A percentile compares a stretch with the other conserved stretches of the same genome.
Conservation (phyloP, 2,888 invertebrate genomes). For the Drepanosiphum platanoidis region DNA sequence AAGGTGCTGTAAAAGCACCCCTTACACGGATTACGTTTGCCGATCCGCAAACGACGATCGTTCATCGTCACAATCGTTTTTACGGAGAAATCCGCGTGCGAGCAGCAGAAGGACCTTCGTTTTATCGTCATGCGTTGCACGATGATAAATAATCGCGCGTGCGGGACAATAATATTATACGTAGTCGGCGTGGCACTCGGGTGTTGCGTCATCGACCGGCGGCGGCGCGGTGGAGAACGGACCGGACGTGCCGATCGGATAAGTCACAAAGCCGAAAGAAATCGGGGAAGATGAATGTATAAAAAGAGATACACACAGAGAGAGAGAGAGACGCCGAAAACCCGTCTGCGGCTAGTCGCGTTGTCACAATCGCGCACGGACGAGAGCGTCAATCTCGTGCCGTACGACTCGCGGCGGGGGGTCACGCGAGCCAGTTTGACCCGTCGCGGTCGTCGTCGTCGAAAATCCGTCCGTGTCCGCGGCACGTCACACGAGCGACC, state of each 20-base stretch:
- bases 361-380: background rate
- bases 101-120: background rate
- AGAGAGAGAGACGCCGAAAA: background rate
- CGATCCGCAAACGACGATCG: too few species aligned
- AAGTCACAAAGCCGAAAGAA: background rate
- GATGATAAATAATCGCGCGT: background rate
- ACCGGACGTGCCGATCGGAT: slow-evolving; percentile 37
- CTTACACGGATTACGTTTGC: too few species aligned
- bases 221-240: background rate
- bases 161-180: background rate
- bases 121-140: background rate
- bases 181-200: slow-evolving; percentile 1
- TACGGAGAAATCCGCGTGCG: background rate
- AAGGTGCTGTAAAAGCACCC: too few species aligned
- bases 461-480: background rate
- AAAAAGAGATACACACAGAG: background rate
- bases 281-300: background rate
- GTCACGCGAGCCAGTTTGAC: background rate
- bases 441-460: too few species aligned
- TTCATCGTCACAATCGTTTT: too few species aligned
- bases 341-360: background rate
- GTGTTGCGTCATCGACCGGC: slow-evolving; percentile 31
- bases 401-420: background rate
- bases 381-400: background rate
- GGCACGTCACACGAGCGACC: background rate